phyloP scores from a whole-genome alignment of 2,113 vertebrate genomes.

The Plecotus auritus region DNA sequence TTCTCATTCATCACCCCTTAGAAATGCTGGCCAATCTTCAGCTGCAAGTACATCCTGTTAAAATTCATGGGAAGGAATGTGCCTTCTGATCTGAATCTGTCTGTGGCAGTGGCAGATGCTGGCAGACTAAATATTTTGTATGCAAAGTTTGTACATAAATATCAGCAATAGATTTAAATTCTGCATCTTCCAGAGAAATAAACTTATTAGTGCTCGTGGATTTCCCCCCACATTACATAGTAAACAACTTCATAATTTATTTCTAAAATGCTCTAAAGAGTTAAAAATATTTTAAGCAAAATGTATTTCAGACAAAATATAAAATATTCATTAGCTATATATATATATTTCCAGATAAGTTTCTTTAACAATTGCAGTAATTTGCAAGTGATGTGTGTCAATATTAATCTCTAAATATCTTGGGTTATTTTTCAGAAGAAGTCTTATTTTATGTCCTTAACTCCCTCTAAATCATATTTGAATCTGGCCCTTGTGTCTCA shows the following conservation, averaged over 20 bases:
- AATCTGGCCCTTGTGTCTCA: not conserved
- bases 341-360: not conserved
- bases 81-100: constrained; percentile 58
- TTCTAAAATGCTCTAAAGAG: not conserved
- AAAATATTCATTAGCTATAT: not conserved
- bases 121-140: constrained; percentile 68
- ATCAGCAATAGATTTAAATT: constrained; percentile 53
- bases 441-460: not conserved
- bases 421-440: not conserved
- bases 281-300: constrained; percentile 1
- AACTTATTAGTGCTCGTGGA: not conserved
- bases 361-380: not conserved
- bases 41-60: constrained; percentile 42
- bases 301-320: not conserved
- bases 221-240: not conserved
- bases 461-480: not conserved
- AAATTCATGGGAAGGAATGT: constrained; percentile 62
- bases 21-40: constrained; percentile 40
- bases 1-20: constrained; percentile 36
- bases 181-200: constrained; percentile 13
- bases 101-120: constrained; percentile 55
- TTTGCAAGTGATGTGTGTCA: not conserved
- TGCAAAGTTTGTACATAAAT: constrained; percentile 62
- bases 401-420: not conserved
- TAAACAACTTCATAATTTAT: constrained; percentile 8